Evolutionary conservation across 2,797 vertebrate species (phyloP), one percentile per base, ranked within the genome.

Genomic region (Mastacembelus armatus): DNA sequence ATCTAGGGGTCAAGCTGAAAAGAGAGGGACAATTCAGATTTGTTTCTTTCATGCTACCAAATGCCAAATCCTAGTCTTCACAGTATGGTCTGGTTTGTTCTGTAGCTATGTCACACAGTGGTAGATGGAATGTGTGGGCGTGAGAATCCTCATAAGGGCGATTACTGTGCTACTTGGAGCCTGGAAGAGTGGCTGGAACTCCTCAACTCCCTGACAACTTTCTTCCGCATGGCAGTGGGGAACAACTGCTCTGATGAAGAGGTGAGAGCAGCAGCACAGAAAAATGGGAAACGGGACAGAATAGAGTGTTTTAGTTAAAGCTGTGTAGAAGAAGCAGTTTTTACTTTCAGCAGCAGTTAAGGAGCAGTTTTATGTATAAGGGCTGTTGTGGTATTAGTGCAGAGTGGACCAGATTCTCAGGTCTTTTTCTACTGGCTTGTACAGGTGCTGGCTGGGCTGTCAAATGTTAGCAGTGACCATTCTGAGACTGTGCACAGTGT

Each of bases 71-170:
- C 1, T 1, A 4, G 10, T 21, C 14, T 33, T 63, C 0, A 48
- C 8, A 7, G 12, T 49, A 0, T 8, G 38, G 22, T 66, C 9
- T 58, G 54, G 0, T 63, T 52, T 72, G 12, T 47, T 63, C 52
- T 72, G 12, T 47, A 99, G 98, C 92, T 98, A 38, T 91, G 97
- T 77, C 97, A 98, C 86, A 94, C 91, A 70, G 70, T 95, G 57
- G 84, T 97, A 22, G 97, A 98, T 87, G 93, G 95, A n/a, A 52
- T 98, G n/a, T 98, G 96, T 81, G 95, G 97, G 2, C 91, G 92
- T 8, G 80, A 91, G 0, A 92, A 90, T 60, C 96, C 96, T 43
- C 85, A 66, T 4, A 82, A 93, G 67, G 88, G 65, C 8, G 94
- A 98, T 38, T 96, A 96, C 72, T 76, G 92, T 10, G 67, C n/a